phyloP scores from a whole-genome alignment of 2,888 invertebrate species.

The Lasioglossum figueresi region DNA sequence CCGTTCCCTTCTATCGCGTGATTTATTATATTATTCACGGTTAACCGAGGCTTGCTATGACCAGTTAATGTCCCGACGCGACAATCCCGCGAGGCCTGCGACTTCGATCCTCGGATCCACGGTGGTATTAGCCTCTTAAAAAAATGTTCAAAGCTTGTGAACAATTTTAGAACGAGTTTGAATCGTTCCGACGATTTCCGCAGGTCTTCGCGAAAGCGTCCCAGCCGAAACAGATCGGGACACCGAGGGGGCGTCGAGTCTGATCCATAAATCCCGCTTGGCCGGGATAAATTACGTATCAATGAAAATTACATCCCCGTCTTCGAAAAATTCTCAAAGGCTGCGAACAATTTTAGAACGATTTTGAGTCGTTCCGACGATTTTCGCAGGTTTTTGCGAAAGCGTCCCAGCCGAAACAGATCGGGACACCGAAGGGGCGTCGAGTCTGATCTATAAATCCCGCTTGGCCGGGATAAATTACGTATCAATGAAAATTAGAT shows the following conservation, averaged over 20 bases:
- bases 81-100: conserved; percentile 59
- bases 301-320: conserved; percentile 59
- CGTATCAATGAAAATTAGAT: conserved; percentile 64
- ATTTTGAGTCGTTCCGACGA: no score
- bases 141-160: no score
- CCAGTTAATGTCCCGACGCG: conserved; percentile 70
- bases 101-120: no score
- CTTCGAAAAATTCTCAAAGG: no score
- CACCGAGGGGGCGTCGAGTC: conserved; percentile 35
- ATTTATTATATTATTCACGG: conserved; percentile 71
- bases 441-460: conserved; percentile 52
- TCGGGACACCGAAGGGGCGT: conserved; percentile 25
- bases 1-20: conserved; percentile 65
- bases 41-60: conserved; percentile 62
- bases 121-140: no score
- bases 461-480: conserved; percentile 50
- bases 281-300: conserved; percentile 57
- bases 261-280: conserved; percentile 50
- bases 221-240: neutral
- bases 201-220: neutral
- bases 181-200: neutral
- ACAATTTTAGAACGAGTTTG: no score
- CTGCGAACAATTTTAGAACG: no score
- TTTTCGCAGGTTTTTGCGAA: neutral
- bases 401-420: neutral